Conservation (phyloP, 2,888 invertebrate species). For the Enchytraeus crypticus region DNA sequence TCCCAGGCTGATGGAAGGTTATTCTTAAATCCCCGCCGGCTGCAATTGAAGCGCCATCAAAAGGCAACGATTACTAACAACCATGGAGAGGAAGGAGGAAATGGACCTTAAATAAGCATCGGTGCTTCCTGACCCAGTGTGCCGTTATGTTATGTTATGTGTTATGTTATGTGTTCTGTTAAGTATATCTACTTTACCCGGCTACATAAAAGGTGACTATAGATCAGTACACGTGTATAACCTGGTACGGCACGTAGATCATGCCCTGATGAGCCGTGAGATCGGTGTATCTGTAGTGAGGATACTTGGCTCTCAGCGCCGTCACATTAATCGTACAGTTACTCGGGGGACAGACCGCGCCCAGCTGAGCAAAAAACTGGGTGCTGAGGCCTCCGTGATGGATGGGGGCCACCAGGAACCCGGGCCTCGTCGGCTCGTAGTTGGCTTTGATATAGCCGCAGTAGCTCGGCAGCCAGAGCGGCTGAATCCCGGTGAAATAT, state of each 20-base stretch:
- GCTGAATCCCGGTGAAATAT: conserved; percentile 9
- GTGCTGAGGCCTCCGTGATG: background rate
- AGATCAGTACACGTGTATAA: no score
- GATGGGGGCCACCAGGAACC: conserved; percentile 8
- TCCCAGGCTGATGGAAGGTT: no score
- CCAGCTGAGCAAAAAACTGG: background rate
- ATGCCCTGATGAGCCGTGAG: conserved; percentile 12
- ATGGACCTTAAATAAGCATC: no score
- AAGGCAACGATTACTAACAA: no score
- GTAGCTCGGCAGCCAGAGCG: conserved; percentile 3
- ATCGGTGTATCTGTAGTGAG: conserved; percentile 7
- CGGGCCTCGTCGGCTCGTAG: conserved; percentile 6
- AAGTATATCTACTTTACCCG: no score
- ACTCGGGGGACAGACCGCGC: background rate
- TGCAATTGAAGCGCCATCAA: no score
- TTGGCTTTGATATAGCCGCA: conserved; percentile 10
- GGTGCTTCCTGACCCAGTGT: no score
- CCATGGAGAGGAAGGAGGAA: no score
- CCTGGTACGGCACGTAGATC: conserved; percentile 19
- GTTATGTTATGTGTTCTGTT: no score
- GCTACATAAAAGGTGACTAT: no score
- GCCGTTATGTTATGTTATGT: no score
- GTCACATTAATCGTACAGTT: conserved; percentile 1
- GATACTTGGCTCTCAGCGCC: conserved; percentile 1
- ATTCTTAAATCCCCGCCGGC: no score